These are phyloP conservation scores for Pseudobourletiella spinata DNA, from an alignment of 1,140 invertebrate genomes.

Conservation along the genomic window DNA sequence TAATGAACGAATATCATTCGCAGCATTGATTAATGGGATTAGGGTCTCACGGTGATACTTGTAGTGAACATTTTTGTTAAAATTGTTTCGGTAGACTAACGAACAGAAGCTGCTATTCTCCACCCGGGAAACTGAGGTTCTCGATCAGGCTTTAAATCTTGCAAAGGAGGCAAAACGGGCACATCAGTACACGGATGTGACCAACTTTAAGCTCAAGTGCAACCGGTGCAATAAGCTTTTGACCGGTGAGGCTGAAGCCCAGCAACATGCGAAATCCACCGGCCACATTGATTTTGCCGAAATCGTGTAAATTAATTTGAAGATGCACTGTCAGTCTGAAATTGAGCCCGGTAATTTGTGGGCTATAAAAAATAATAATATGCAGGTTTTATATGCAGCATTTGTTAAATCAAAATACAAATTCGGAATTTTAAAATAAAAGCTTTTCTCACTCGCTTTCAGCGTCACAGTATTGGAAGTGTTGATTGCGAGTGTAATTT, in stretches of 20 bases:
- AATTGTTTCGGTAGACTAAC: constrained; percentile 48
- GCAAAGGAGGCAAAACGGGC: constrained; percentile 77
- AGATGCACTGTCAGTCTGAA: too few species aligned
- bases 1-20: constrained; percentile 12
- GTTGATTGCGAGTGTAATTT: too few species aligned
- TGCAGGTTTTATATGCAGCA: neutral
- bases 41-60: neutral
- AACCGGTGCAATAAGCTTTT: constrained; percentile 63
- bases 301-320: constrained; percentile 14
- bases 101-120: constrained; percentile 71
- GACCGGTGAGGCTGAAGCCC: constrained; percentile 66
- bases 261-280: constrained; percentile 71
- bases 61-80: neutral
- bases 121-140: constrained; percentile 57
- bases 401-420: too few species aligned
- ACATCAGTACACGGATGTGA: constrained; percentile 76
- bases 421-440: too few species aligned
- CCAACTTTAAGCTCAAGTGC: constrained; percentile 76
- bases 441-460: too few species aligned
- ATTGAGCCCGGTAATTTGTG: too few species aligned
- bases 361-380: neutral
- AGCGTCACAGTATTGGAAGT: too few species aligned
- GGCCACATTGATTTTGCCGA: constrained; percentile 84
- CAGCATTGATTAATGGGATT: neutral
- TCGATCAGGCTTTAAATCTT: constrained; percentile 69